Percentiles rank a stretch among this genome's conserved stretches.
Evolutionary conservation across 2,888 invertebrate species (phyloP).

Genomic region (Lordiphosa fenestrarum): DNA sequence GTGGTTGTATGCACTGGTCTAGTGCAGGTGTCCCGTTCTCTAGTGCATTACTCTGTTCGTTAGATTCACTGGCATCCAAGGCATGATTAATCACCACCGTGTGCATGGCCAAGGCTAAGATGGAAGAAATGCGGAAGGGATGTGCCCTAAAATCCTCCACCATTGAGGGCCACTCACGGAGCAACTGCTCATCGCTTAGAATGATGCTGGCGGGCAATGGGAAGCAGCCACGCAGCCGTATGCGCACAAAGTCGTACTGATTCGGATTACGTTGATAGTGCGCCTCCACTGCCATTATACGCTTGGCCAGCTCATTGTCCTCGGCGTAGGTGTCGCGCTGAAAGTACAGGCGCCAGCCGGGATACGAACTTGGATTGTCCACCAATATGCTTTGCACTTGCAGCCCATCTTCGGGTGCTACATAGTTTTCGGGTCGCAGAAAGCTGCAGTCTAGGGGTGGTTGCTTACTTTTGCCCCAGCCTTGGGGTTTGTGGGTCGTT

Average conservation of each 20-base stretch:
- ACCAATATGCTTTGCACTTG: constrained; percentile 59
- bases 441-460: constrained; percentile 54
- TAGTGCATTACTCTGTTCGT: constrained; percentile 1
- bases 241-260: constrained; percentile 45
- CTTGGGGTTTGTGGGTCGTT: constrained; percentile 32
- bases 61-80: constrained; percentile 35
- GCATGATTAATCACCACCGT: constrained; percentile 46
- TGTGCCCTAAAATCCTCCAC: constrained; percentile 84
- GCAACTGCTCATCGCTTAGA: constrained; percentile 82
- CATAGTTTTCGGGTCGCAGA: constrained; percentile 66
- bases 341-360: constrained; percentile 90
- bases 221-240: constrained; percentile 58
- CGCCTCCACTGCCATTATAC: constrained; percentile 82
- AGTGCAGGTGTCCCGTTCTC: constrained; percentile 15
- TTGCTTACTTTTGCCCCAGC: constrained; percentile 37
- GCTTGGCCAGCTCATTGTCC: constrained; percentile 81
- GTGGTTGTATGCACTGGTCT: constrained; percentile 47
- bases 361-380: constrained; percentile 80
- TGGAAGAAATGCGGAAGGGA: constrained; percentile 85
- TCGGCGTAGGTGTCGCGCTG: constrained; percentile 83
- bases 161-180: constrained; percentile 84
- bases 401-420: constrained; percentile 56
- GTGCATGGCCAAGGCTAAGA: constrained; percentile 87
- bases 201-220: constrained; percentile 83
- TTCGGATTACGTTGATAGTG: constrained; percentile 80